Base-by-base conservation (phyloP, 2,888 invertebrate species). In the Tortricodes alternella region DNA sequence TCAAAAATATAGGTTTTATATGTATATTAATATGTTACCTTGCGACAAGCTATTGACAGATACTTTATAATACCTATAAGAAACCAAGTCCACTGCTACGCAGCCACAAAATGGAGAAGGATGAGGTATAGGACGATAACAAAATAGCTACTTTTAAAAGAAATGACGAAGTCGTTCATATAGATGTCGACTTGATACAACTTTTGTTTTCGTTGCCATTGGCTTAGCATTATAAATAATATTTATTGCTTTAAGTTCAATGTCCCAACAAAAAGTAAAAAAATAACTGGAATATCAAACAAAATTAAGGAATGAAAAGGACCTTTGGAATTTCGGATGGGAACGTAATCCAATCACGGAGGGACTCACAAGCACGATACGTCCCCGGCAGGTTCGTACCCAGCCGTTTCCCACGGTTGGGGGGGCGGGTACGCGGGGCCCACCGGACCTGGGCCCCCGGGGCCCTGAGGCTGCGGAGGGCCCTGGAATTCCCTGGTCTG, bases 51-150 rank as follows among this genome's bases (percentile, higher is more conserved):
- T 82, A 83, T 80, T 78, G 34, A 59, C 71, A 79, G 73, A 81
- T 71, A 71, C 72, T 74, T 71, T 73, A 67, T 74, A 68, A 82
- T 82, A 88, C 86, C 83, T 87, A 88, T 78, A 80, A 84, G 88
- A 89, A 87, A 89, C 88, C 88, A 89, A 89, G 80, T 85, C 89
- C 89, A 89, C 88, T 85, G 90, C 89, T 89, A 89, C 86, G 79
- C 86, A 85, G 89, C 88, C 88, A 82, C 72, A 73, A 80, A 66
- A 58, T 38, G 60, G 51, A 43, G 57, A n/a, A 9, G 57, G 64
- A 51, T 35, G 35, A 41, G 37, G 43, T 24, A 35, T 24, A 6
- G 15, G 69, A 70, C 27, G 6, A 13, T 2, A 46, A 46, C 34
- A 46, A 21, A 34, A 19, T 19, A 21, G 5, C 7, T 43, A 24